Conservation (phyloP, 1,140 invertebrate genomes). For the Bombus turneri region DNA sequence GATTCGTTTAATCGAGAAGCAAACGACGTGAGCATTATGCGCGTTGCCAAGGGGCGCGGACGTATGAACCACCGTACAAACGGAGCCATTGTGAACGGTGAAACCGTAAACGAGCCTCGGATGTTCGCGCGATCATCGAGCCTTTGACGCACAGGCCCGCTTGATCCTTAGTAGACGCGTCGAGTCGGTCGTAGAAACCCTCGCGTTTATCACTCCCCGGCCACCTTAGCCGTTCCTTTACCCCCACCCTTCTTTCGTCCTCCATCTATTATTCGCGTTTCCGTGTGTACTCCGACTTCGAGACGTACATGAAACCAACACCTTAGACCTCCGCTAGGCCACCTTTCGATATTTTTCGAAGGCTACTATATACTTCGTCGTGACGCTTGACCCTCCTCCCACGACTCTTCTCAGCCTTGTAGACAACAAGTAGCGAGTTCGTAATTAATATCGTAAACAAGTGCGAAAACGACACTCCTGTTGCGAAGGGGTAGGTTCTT, state of each 20-base stretch:
- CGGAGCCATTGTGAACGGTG: slow-evolving; percentile 49
- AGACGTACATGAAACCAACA: not conserved
- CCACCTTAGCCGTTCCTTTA: slow-evolving; percentile 4
- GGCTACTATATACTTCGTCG: not conserved
- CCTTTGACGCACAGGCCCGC: slow-evolving; percentile 66
- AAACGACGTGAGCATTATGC: slow-evolving; percentile 66
- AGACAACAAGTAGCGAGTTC: slow-evolving; percentile 10
- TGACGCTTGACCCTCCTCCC: not conserved
- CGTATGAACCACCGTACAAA: slow-evolving; percentile 45
- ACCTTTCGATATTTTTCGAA: not conserved
- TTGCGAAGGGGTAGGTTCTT: not conserved
- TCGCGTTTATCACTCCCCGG: slow-evolving; percentile 29
- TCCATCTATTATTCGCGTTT: not conserved
- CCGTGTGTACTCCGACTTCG: not conserved
- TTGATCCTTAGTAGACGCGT: slow-evolving; percentile 46
- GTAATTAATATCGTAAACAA: slow-evolving; percentile 23
- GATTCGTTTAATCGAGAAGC: not conserved
- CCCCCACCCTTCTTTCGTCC: not conserved
- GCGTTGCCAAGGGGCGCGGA: slow-evolving; percentile 56
- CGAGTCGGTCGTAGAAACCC: slow-evolving; percentile 33
- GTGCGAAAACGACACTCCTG: not conserved
- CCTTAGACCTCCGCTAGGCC: not conserved
- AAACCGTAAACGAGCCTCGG: slow-evolving; percentile 46
- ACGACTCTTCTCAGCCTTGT: not conserved
- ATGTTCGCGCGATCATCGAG: slow-evolving; percentile 34